These are phyloP conservation scores for Clusia tigrina DNA, from an alignment of 2,888 invertebrate species.

Conservation along the genomic window DNA sequence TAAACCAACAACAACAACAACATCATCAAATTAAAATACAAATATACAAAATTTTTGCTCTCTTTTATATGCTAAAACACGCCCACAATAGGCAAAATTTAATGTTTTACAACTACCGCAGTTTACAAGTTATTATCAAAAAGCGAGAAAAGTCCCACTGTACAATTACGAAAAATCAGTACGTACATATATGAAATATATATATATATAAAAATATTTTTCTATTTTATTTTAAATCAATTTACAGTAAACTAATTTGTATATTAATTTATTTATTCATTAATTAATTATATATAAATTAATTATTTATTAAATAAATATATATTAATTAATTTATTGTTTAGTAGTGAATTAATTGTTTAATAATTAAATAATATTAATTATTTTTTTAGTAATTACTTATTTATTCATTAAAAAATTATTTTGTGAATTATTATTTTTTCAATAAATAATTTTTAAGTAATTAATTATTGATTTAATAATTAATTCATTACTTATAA, in stretches of 20 bases:
- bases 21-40: background rate
- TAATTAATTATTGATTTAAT: too few relatives aligned
- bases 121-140: slow-evolving; percentile 26
- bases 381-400: too few relatives aligned
- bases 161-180: slow-evolving; percentile 8
- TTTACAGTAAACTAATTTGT: background rate
- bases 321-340: too few relatives aligned
- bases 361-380: too few relatives aligned
- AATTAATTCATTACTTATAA: too few relatives aligned
- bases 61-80: slow-evolving; percentile 16
- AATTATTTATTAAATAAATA: too few relatives aligned
- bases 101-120: slow-evolving; percentile 16
- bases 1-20: slow-evolving; percentile 23
- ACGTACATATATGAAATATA: background rate
- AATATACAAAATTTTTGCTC: background rate
- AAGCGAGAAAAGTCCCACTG: slow-evolving; percentile 39
- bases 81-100: slow-evolving; percentile 9
- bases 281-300: too few relatives aligned
- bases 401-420: too few relatives aligned
- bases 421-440: too few relatives aligned
- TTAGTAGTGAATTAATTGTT: too few relatives aligned
- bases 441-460: too few relatives aligned
- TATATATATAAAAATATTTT: slow-evolving; percentile 4
- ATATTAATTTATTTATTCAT: background rate
- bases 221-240: background rate